Percentiles rank a stretch among this genome's conserved stretches.
phyloP scores from a whole-genome alignment of 2,888 invertebrate genomes.

The Pristionchus mayeri region DNA sequence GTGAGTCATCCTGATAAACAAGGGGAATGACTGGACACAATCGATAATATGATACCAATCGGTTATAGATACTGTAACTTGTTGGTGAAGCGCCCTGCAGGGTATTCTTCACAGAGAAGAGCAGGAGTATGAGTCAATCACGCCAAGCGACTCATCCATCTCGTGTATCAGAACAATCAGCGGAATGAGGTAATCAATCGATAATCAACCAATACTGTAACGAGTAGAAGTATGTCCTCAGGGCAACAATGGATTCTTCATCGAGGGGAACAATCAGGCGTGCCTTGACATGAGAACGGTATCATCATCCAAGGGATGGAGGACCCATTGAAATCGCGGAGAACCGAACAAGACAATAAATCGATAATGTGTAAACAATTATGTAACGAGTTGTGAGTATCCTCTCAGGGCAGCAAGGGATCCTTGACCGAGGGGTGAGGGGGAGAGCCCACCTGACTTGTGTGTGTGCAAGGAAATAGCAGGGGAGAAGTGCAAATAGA shows the following conservation, averaged over 20 bases:
- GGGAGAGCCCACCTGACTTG: background rate
- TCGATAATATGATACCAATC: background rate
- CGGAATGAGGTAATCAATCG: background rate
- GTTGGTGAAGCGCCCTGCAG: too few species aligned
- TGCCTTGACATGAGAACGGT: too few species aligned
- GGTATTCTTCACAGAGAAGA: too few species aligned
- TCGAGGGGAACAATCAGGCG: too few species aligned
- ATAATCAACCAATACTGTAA: background rate
- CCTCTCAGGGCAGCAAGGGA: background rate
- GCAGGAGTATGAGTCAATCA: too few species aligned
- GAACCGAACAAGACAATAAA: background rate
- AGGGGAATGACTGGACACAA: background rate
- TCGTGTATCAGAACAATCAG: too few species aligned
- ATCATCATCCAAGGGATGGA: too few species aligned
- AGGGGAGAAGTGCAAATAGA: constrained; percentile 22
- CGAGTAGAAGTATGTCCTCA: background rate
- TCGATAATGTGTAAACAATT: background rate
- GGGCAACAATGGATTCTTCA: constrained; percentile 2
- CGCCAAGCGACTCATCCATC: too few species aligned
- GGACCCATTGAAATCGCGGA: too few species aligned
- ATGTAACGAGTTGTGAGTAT: background rate
- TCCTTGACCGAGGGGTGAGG: background rate
- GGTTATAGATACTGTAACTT: background rate
- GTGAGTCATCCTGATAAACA: background rate
- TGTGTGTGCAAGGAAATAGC: background rate